Conservation (phyloP, 2,113 vertebrate species). For the Scophthalmus maximus region DNA sequence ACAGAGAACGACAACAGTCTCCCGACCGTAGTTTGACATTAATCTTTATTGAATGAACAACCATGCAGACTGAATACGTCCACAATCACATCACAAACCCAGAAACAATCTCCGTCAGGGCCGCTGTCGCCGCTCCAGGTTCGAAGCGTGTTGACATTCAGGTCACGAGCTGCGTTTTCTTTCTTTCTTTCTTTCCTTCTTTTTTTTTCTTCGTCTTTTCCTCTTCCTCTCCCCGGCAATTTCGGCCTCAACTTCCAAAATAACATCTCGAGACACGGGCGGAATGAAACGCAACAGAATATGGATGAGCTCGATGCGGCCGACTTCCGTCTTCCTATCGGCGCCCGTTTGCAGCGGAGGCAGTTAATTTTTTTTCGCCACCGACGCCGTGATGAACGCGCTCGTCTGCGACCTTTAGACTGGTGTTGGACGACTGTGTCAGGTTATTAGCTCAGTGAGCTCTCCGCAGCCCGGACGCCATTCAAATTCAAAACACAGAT, state of each 20-base stretch:
- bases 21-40: slow-evolving; percentile 58
- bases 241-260: slow-evolving; percentile 47
- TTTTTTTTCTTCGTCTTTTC: too few relatives aligned
- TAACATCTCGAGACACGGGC: slow-evolving; percentile 48
- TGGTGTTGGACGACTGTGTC: slow-evolving; percentile 48
- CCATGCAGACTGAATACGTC: slow-evolving; percentile 76
- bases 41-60: slow-evolving; percentile 76
- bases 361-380: slow-evolving; percentile 38
- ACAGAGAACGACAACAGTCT: slow-evolving; percentile 34
- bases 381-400: slow-evolving; percentile 29
- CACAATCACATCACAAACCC: slow-evolving; percentile 74
- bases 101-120: slow-evolving; percentile 16
- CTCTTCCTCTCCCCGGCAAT: not conserved
- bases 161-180: slow-evolving; percentile 15
- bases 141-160: slow-evolving; percentile 32
- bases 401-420: slow-evolving; percentile 49
- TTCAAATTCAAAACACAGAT: slow-evolving; percentile 46
- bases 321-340: slow-evolving; percentile 19
- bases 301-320: slow-evolving; percentile 51
- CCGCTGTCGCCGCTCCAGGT: slow-evolving; percentile 4
- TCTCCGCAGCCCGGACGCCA: slow-evolving; percentile 33
- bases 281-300: slow-evolving; percentile 56
- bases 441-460: slow-evolving; percentile 50
- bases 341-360: slow-evolving; percentile 8
- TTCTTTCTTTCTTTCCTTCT: not conserved